phyloP scores from a whole-genome alignment of 2,113 vertebrate species.

The Emydocephalus ijimae region DNA sequence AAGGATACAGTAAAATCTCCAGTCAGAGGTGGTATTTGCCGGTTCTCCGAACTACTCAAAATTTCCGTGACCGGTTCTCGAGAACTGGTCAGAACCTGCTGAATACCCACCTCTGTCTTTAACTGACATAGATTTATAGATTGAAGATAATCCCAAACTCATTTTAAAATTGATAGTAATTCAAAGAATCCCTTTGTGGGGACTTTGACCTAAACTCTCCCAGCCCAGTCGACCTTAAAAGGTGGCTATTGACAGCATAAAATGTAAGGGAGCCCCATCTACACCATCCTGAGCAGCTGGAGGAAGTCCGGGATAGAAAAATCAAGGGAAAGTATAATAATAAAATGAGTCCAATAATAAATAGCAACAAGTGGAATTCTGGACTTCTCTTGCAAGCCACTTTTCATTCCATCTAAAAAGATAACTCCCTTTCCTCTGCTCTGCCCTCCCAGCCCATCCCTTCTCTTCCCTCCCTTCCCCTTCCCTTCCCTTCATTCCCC shows the following conservation, averaged over 20 bases:
- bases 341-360: neutral
- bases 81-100: no score
- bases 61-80: no score
- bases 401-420: neutral
- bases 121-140: neutral
- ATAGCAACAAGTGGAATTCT: neutral
- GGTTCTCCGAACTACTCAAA: no score
- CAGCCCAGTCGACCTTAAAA: neutral
- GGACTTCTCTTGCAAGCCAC: neutral
- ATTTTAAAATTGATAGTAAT: neutral
- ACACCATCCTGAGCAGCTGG: neutral
- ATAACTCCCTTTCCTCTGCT: neutral
- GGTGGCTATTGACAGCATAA: neutral
- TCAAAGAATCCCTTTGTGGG: neutral
- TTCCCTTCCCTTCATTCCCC: no score
- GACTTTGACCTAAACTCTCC: neutral
- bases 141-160: neutral
- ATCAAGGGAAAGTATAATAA: neutral
- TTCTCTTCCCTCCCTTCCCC: no score
- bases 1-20: no score
- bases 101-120: neutral
- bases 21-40: no score
- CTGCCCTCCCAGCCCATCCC: no score
- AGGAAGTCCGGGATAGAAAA: neutral
- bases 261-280: neutral